Evolutionary conservation across 2,888 invertebrate genomes (phyloP).

Genomic region (Drosophila subsilvestris): DNA sequence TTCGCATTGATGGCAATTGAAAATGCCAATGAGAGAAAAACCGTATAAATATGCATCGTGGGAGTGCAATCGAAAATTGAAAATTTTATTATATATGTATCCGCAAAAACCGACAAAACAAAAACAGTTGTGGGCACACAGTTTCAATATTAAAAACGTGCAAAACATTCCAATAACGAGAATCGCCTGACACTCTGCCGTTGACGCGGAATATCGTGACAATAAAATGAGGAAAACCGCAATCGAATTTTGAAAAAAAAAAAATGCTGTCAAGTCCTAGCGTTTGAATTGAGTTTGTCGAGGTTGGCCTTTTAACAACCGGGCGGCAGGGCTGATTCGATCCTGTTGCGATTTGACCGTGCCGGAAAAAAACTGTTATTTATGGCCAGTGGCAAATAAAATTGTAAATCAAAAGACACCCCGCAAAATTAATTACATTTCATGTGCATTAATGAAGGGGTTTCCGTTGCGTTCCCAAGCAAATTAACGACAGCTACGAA

Average conservation of each 20-base stretch:
- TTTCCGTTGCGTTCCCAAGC: not conserved
- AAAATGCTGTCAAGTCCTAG: not conserved
- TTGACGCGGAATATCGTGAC: slow-evolving; percentile 37
- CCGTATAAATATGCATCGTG: slow-evolving; percentile 27
- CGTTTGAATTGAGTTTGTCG: slow-evolving; percentile 36
- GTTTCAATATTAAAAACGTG: slow-evolving; percentile 66
- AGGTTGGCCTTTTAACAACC: slow-evolving; percentile 16
- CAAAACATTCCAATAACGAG: slow-evolving; percentile 48
- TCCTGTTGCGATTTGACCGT: not conserved
- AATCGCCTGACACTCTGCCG: slow-evolving; percentile 33
- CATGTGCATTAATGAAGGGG: slow-evolving; percentile 39
- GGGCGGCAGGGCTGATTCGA: no score
- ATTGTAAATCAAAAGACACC: slow-evolving; percentile 60
- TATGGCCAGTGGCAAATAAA: slow-evolving; percentile 37
- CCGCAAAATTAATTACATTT: slow-evolving; percentile 63
- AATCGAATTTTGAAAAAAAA: slow-evolving; percentile 34
- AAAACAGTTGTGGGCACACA: slow-evolving; percentile 30
- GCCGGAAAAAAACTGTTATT: slow-evolving; percentile 37
- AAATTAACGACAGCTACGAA: slow-evolving; percentile 8
- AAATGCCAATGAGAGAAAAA: slow-evolving; percentile 20
- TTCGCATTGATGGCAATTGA: slow-evolving; percentile 31
- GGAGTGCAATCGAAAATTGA: slow-evolving; percentile 25
- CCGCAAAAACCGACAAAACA: slow-evolving; percentile 13
- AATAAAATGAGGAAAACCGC: slow-evolving; percentile 35
- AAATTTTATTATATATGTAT: slow-evolving; percentile 31